Base-by-base conservation (phyloP, 2,797 vertebrate species). In the Sebastes diploproa region DNA sequence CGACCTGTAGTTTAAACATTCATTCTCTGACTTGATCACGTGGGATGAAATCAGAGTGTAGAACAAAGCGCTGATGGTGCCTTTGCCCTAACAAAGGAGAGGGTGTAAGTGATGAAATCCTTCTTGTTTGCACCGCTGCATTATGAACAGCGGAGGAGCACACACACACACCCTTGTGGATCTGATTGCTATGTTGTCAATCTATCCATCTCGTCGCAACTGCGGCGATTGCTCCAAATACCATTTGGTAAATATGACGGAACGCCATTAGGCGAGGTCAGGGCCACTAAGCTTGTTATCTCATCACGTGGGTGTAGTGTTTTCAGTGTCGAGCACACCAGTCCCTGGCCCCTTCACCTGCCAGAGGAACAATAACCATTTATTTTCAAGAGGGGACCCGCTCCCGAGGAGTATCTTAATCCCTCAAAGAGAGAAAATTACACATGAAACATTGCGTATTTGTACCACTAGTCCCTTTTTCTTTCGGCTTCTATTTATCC, bases 191-290 rank as follows among this genome's bases (percentile, higher is more conserved):
- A 86, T 81, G 81, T 93, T 91, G 88, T 93, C 91, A 91, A 86
- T 93, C 92, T 88, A 88, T 94, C 90, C 75, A 91, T 93, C 90
- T 91, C 77, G 5, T 71, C 62, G 50, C 72, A 71, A 42, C 75
- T 30, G 69, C 59, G 69, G 86, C 69, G 75, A 85, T 86, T 86
- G 80, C 89, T 86, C 77, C 86, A 90, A 90, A 92, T 67, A 82
- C 86, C 81, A 93, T 94, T 94, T 92, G 92, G 95, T 94, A 94
- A 95, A 95, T 94, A 94, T 92, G 94, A 95, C 87, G 54, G 80
- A 90, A 83, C 80, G 83, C 91, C 86, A 93, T 95, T 95, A 93
- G 86, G 88, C 90, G 86, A 92, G 93, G 94, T 96, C 92, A 94
- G 81, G 94, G 93, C 86, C 88, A 66, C 84, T 81, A 67, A 82